phyloP scores from a whole-genome alignment of 1,140 invertebrate genomes.

The Theocolax elegans region DNA sequence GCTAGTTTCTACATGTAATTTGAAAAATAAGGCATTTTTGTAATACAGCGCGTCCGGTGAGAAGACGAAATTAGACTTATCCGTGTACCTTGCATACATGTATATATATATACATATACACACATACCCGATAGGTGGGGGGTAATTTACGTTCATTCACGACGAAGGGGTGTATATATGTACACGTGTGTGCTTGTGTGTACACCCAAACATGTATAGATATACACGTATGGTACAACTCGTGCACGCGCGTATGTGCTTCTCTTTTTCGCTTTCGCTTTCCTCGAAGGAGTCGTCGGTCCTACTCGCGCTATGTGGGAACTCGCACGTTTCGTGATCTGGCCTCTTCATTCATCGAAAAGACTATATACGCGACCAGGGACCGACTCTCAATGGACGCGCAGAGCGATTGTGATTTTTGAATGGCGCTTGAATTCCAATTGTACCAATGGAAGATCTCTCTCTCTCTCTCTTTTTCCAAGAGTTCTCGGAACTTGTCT shows the following conservation, averaged over 20 bases:
- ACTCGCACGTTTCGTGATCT: constrained; percentile 7
- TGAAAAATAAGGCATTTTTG: background rate
- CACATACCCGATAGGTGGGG: background rate
- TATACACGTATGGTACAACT: background rate
- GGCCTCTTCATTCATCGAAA: constrained; percentile 11
- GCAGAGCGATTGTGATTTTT: constrained; percentile 35
- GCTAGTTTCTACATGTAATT: constrained; percentile 2
- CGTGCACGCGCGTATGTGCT: background rate
- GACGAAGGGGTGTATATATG: too few relatives aligned
- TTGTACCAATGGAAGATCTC: too few relatives aligned
- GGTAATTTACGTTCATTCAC: constrained; percentile 37
- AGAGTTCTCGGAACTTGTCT: background rate
- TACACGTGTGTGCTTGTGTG: too few relatives aligned
- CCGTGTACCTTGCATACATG: constrained; percentile 14
- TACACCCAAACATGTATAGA: too few relatives aligned
- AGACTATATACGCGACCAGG: background rate
- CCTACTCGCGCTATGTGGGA: constrained; percentile 24
- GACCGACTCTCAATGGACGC: too few relatives aligned
- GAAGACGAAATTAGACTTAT: constrained; percentile 35
- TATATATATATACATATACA: background rate
- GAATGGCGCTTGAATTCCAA: constrained; percentile 36
- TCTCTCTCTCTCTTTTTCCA: background rate
- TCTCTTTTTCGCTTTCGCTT: constrained; percentile 16
- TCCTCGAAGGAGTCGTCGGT: constrained; percentile 10
- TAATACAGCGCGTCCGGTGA: constrained; percentile 29